Percentiles rank a stretch among this genome's conserved stretches.
These are phyloP conservation scores for Temnothorax longispinosus DNA, from an alignment of 1,140 invertebrate genomes.

Conservation along the genomic window DNA sequence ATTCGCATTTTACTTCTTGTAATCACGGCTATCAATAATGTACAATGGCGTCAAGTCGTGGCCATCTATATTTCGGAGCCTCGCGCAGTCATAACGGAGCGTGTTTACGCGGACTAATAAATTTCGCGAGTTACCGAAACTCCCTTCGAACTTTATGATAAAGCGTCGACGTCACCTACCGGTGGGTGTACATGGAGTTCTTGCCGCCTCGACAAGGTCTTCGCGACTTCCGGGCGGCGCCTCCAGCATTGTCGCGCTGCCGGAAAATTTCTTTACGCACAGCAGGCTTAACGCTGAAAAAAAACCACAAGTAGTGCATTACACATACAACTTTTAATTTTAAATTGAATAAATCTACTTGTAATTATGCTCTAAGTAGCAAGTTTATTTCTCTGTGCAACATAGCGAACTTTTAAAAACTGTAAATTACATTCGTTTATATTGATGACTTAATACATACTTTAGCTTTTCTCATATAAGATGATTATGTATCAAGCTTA, in stretches of 20 bases:
- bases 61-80: conserved; percentile 35
- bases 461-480: neutral
- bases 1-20: neutral
- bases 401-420: neutral
- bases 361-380: neutral
- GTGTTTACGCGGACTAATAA: conserved; percentile 19
- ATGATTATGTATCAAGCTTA: neutral
- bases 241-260: conserved; percentile 80
- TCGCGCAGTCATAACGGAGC: neutral
- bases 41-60: conserved; percentile 13
- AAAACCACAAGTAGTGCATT: neutral
- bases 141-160: conserved; percentile 58
- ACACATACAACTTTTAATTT: neutral
- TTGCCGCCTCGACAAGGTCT: conserved; percentile 82
- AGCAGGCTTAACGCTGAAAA: conserved; percentile 82
- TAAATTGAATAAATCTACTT: neutral
- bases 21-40: conserved; percentile 20
- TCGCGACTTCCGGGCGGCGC: conserved; percentile 82
- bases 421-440: neutral
- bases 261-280: conserved; percentile 80
- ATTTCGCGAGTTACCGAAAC: conserved; percentile 35
- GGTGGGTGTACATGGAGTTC: conserved; percentile 81
- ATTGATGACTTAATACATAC: neutral
- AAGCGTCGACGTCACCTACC: conserved; percentile 66
- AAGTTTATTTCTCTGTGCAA: neutral